A percentile compares a stretch with the other conserved stretches of the same genome.
Evolutionary conservation across 2,888 invertebrate genomes (phyloP).

Genomic region (Hoplodrina blanda): DNA sequence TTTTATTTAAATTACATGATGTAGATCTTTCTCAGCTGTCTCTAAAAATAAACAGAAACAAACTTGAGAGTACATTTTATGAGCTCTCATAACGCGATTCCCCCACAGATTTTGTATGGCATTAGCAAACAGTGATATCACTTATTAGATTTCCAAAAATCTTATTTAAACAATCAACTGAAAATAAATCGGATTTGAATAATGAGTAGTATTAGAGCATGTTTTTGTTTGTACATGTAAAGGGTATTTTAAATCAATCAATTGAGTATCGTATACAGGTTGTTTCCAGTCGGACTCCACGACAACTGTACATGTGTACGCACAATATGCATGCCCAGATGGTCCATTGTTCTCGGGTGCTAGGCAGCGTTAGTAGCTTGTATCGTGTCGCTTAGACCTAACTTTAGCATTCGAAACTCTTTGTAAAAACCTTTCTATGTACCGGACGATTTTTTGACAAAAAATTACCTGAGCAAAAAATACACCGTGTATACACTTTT

Average conservation of each 20-base stretch:
- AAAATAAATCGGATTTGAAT: too few relatives aligned
- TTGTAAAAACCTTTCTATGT: slow-evolving; percentile 71
- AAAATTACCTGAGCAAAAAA: not conserved
- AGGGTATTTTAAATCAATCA: not conserved
- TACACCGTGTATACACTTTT: not conserved
- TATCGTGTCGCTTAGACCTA: slow-evolving; percentile 66
- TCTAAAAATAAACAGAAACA: too few relatives aligned
- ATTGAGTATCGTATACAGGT: slow-evolving; percentile 29
- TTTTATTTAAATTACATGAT: too few relatives aligned
- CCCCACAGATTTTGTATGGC: too few relatives aligned
- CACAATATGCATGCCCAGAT: slow-evolving; percentile 84
- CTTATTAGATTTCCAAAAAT: too few relatives aligned
- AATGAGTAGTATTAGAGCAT: too few relatives aligned
- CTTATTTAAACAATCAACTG: too few relatives aligned
- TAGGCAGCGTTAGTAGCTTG: slow-evolving; percentile 69
- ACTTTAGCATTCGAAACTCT: slow-evolving; percentile 69
- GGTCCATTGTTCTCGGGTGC: slow-evolving; percentile 54
- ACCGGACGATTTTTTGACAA: slow-evolving; percentile 70
- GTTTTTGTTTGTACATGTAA: not conserved
- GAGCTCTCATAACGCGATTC: not conserved
- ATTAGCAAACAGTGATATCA: too few relatives aligned
- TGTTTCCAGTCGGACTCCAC: slow-evolving; percentile 43
- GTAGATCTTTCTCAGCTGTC: too few relatives aligned
- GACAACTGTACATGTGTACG: slow-evolving; percentile 57
- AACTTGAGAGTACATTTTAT: not conserved